Percentiles rank a stretch among this genome's conserved stretches.
Evolutionary conservation across 2,113 vertebrate genomes (phyloP).

Genomic region (Lamprotornis superbus): DNA sequence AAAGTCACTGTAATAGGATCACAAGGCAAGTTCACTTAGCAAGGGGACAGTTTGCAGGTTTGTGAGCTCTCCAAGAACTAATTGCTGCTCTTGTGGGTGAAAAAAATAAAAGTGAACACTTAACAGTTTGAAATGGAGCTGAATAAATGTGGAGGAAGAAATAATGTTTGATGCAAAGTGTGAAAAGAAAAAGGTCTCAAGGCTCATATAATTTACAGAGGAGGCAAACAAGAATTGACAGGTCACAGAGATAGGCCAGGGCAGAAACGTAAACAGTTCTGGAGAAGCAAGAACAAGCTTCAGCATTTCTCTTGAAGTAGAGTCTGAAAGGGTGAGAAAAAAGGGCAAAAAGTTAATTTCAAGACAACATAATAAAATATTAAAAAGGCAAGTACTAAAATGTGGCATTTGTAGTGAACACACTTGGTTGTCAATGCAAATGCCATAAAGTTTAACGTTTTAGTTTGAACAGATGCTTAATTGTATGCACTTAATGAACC

Average conservation of each 20-base stretch:
- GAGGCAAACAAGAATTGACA: neutral
- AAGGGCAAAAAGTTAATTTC: neutral
- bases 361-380: neutral
- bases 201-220: neutral
- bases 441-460: slow-evolving; percentile 61
- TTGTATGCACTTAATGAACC: slow-evolving; percentile 58
- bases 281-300: neutral
- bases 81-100: slow-evolving; percentile 3
- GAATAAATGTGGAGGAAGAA: neutral
- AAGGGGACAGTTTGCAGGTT: neutral
- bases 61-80: slow-evolving; percentile 21
- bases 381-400: slow-evolving; percentile 36
- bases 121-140: slow-evolving; percentile 22
- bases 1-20: neutral
- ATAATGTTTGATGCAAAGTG: neutral
- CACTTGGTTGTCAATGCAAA: slow-evolving; percentile 38
- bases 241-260: neutral
- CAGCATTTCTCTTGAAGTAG: neutral
- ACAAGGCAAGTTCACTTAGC: slow-evolving; percentile 23
- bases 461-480: slow-evolving; percentile 69
- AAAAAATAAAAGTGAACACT: slow-evolving; percentile 5
- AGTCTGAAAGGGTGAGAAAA: neutral
- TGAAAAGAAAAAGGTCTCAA: slow-evolving; percentile 4
- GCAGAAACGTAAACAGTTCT: neutral
- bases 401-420: slow-evolving; percentile 30